phyloP scores from a whole-genome alignment of 2,113 vertebrate species.

The Dromas ardeola region DNA sequence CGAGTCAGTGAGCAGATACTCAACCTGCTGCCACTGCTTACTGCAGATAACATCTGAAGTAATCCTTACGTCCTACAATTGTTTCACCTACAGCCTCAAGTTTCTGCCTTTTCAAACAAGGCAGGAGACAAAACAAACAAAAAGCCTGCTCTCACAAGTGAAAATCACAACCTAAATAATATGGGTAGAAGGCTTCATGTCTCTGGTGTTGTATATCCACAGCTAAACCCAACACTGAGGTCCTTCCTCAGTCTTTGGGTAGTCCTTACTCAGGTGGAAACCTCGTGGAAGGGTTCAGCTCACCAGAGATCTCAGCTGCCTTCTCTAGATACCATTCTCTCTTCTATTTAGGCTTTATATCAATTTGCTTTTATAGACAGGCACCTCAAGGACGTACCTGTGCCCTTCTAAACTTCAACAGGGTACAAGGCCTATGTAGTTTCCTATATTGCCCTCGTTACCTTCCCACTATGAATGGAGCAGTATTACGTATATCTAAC shows the following conservation, averaged over 20 bases:
- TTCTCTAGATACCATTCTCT: background rate
- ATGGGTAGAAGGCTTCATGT: background rate
- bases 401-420: background rate
- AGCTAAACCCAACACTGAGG: background rate
- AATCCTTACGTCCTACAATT: background rate
- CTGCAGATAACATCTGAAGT: background rate
- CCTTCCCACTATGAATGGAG: background rate
- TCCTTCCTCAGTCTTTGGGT: background rate
- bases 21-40: background rate
- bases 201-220: background rate
- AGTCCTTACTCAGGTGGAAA: background rate
- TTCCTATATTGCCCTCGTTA: background rate
- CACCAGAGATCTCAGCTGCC: background rate
- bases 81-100: background rate
- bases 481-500: background rate
- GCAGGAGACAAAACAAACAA: background rate
- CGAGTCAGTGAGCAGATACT: background rate
- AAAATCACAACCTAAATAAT: background rate
- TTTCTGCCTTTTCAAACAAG: constrained; percentile 16
- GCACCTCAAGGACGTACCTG: background rate
- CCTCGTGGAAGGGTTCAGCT: background rate
- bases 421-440: background rate
- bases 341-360: background rate
- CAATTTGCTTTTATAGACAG: background rate
- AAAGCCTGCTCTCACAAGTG: background rate